Evolutionary conservation across 92 coral and sea anemone species (phyloP), one percentile per base, ranked within the genome.

Genomic region (Phymanthus crucifer): DNA sequence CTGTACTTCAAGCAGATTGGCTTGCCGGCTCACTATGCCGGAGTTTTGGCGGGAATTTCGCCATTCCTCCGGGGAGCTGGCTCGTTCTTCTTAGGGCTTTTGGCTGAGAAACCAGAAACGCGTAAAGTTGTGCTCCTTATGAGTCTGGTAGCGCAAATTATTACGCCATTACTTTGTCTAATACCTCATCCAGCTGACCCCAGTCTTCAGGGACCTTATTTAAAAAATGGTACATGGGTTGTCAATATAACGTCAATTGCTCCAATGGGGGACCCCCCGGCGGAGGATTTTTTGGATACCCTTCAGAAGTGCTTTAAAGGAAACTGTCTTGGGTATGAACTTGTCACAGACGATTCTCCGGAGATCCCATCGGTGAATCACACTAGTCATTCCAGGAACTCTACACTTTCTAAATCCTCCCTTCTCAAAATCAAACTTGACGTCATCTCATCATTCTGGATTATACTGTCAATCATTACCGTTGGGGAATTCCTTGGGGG

Each of bases 401-500:
- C 84, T 11, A 80, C 84, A 4, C 16, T 58, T 17, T 13, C 70
- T 19, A 37, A 36, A 37, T 58, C 78, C 14, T 47, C 73, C 4
- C 46, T 57, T 78, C 71, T 82, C 0, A 70, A 74, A 37, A 80
- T 80, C 57, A 66, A 61, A 32, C 80, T 82, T 4, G 86, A 82
- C 36, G 40, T 82, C 68, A 73, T 73, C 19, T 57, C 68, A 19
- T 73, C 86, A 23, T 82, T 82, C 68, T 82, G 86, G 81, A 81
- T 90, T 46, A 74, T 90, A 32, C 81, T 90, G 26, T 80, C 85
- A 36, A 71, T 90, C 8, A 56, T 87, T 18, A 71, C 83, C 12
- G 69, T 87, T 21, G 91, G 91, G n/a, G 94, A 90, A 74, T 87
- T 90, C 66, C 71, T 90, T 45, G 89, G 87, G 24, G 90, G 91